Evolutionary conservation across 2,113 vertebrate species (phyloP), one percentile per base, ranked within the genome.

Genomic region (Dasyornis broadbenti): DNA sequence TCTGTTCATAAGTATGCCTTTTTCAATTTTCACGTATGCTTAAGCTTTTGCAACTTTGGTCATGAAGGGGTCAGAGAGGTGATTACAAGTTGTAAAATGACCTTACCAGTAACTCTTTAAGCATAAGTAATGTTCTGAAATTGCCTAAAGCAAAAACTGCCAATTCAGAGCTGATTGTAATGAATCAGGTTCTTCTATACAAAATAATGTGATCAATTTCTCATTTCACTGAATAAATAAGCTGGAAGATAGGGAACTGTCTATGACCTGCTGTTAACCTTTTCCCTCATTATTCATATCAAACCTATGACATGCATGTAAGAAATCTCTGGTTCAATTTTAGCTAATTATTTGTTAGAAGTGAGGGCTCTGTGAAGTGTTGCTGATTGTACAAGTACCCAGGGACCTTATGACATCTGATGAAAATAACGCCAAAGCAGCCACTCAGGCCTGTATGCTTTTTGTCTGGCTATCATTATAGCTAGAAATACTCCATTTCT

Each of bases 201-300:
- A 97, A 99, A 98, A 99, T 99, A 99, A 99, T 98, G 98, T 99
- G 99, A 99, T 99, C 99, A 99, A 99, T 99, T 99, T 99, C 99
- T 99, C 99, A 99, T 99, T 99, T 98, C 98, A 92, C 98, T 99
- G 98, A 99, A 99, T 99, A 99, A 99, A 99, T 99, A 99, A 99
- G 98, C 98, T 98, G 98, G 98, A 98, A 98, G 98, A 99, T 98
- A 97, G 98, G 98, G 98, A 98, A 97, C 97, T 97, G 96, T 97
- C 98, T 96, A 96, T 99, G 99, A 99, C 99, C 99, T 57, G 65
- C 98, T 60, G 98, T 98, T 99, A 98, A 99, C 99, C 99, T 98
- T 96, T 97, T 49, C 87, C 97, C 98, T 99, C 98, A 98, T 99
- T 98, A 99, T 99, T 99, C 98, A 99, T 99, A 99, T 98, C 98